These are phyloP conservation scores for Cryptotermes secundus DNA, from an alignment of 1,140 invertebrate species.

Conservation along the genomic window DNA sequence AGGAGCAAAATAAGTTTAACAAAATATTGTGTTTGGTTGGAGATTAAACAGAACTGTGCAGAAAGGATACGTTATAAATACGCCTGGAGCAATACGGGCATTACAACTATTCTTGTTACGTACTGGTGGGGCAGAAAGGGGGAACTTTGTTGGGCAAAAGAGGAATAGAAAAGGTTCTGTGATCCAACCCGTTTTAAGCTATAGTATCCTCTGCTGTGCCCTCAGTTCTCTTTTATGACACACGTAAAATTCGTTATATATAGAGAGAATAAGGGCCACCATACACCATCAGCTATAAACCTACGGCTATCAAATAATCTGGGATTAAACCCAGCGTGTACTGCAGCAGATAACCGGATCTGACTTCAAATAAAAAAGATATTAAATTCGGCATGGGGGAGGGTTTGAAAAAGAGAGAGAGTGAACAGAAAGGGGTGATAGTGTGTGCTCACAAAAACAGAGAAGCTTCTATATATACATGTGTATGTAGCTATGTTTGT, in stretches of 20 bases:
- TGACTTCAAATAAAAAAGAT: conserved; percentile 17
- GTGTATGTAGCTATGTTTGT: background rate
- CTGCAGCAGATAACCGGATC: conserved; percentile 13
- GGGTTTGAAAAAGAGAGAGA: background rate
- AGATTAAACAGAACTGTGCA: too few species aligned
- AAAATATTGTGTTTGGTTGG: too few species aligned
- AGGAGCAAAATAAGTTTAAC: background rate
- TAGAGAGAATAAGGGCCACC: background rate
- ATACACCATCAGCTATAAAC: conserved; percentile 18
- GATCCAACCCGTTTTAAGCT: background rate
- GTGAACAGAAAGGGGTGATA: background rate
- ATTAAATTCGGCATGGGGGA: background rate
- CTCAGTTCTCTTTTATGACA: background rate
- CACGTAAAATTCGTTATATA: conserved; percentile 20
- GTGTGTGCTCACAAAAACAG: background rate
- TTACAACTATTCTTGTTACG: background rate
- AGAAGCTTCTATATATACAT: background rate
- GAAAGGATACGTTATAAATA: background rate
- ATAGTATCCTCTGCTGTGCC: background rate
- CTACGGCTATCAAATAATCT: conserved; percentile 19
- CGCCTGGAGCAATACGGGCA: background rate
- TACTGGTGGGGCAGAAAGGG: background rate
- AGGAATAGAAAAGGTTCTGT: background rate
- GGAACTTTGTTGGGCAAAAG: background rate
- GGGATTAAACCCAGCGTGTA: background rate